These are phyloP conservation scores for Charadrius vociferus DNA, from an alignment of 2,113 vertebrate genomes.

Conservation along the genomic window DNA sequence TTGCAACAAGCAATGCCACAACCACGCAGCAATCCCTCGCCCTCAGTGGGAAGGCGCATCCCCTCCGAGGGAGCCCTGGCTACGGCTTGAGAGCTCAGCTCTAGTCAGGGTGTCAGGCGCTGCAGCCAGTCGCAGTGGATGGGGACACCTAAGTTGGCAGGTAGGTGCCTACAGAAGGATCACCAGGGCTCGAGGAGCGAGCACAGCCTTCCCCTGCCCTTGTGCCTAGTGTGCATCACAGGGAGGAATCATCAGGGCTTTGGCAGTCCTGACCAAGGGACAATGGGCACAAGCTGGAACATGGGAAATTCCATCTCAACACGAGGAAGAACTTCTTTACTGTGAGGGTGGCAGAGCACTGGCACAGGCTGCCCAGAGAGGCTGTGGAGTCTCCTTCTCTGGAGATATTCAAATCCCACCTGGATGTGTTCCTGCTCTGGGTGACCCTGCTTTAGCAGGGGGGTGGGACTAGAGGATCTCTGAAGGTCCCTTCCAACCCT, in stretches of 20 bases:
- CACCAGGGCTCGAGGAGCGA: not conserved
- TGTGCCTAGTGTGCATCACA: no score
- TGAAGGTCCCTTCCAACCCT: no score
- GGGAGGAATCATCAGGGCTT: not conserved
- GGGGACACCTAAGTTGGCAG: not conserved
- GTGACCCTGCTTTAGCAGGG: no score
- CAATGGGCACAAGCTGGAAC: no score
- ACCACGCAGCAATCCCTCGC: accelerated
- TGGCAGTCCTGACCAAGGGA: not conserved
- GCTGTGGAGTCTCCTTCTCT: no score
- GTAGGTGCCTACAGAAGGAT: not conserved
- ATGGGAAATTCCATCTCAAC: no score
- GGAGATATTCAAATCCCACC: no score
- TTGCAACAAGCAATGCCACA: not conserved
- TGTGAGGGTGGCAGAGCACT: no score
- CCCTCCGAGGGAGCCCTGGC: not conserved
- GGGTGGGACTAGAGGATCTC: no score
- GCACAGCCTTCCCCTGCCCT: not conserved
- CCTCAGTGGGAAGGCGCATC: not conserved
- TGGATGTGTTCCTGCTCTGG: no score
- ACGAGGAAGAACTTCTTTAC: no score
- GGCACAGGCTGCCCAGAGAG: no score
- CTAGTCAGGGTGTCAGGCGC: not conserved
- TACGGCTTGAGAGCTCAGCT: not conserved
- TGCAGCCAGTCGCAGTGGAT: not conserved